These are phyloP conservation scores for Colletes latitarsis DNA, from an alignment of 1,140 invertebrate genomes.

Conservation along the genomic window DNA sequence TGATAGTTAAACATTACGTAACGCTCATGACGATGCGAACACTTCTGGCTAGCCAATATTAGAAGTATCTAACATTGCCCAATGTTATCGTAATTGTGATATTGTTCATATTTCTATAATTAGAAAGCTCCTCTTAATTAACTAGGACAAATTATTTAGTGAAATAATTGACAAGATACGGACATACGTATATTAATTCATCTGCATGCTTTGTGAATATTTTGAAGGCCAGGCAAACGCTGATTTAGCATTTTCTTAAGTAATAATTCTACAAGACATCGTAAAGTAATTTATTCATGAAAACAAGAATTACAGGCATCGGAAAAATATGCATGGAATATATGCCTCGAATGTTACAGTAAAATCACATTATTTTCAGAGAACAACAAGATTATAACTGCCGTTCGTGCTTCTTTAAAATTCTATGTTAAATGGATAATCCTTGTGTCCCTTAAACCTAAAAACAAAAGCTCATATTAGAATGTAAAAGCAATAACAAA, in stretches of 20 bases:
- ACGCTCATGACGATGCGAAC: background rate
- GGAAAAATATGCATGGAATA: background rate
- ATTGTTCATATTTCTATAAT: background rate
- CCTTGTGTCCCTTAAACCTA: slow-evolving; percentile 81
- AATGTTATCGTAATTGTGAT: background rate
- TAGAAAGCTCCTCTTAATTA: too few species aligned
- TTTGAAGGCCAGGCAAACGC: too few species aligned
- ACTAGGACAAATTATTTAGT: too few species aligned
- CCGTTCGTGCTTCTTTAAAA: slow-evolving; percentile 68
- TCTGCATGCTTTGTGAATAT: too few species aligned
- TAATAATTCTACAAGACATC: too few species aligned
- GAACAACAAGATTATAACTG: too few species aligned
- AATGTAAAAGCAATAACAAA: background rate
- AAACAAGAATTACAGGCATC: background rate
- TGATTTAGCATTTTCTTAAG: background rate
- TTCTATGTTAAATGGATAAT: slow-evolving; percentile 84
- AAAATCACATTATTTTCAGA: too few species aligned
- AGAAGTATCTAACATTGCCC: background rate
- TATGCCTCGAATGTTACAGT: background rate
- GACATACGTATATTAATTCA: too few species aligned
- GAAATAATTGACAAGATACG: too few species aligned
- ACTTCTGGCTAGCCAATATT: background rate
- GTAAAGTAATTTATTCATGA: background rate
- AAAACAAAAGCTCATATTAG: slow-evolving; percentile 22
- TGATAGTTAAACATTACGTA: slow-evolving; percentile 5